Evolutionary conservation across 1,140 invertebrate genomes (phyloP).

Genomic region (Caenorhabditis inopinata): DNA sequence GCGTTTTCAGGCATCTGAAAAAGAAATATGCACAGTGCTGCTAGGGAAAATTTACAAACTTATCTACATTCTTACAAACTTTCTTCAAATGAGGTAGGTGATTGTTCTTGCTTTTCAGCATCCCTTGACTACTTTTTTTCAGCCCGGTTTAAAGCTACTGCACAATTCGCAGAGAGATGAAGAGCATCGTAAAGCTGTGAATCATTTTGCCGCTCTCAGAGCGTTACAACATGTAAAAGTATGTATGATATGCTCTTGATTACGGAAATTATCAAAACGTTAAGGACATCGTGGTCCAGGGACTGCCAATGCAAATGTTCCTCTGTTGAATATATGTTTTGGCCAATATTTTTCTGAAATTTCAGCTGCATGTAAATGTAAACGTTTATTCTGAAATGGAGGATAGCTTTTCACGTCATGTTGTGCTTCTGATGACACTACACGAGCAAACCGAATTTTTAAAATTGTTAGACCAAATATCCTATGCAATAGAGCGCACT

Average conservation of each 20-base stretch:
- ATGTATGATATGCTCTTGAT: no score
- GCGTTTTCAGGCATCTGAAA: background rate
- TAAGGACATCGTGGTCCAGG: no score
- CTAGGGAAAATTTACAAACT: constrained; percentile 35
- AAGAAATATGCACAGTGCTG: constrained; percentile 40
- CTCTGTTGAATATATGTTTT: no score
- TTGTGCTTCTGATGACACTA: no score
- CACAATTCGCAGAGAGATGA: constrained; percentile 16
- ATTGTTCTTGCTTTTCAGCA: background rate
- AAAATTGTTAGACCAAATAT: background rate
- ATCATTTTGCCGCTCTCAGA: background rate
- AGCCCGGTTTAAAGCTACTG: constrained; percentile 3
- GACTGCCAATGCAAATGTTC: no score
- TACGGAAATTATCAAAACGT: no score
- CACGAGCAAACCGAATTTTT: background rate
- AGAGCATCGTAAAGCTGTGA: background rate
- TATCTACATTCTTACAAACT: constrained; percentile 43
- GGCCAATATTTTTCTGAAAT: no score
- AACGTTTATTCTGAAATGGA: no score
- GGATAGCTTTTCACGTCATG: no score
- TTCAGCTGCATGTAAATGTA: no score
- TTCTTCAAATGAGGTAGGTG: constrained; percentile 8
- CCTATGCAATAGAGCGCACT: no score
- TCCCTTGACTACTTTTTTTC: background rate
- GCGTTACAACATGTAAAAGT: background rate